phyloP scores from a whole-genome alignment of 2,888 invertebrate species.

The Clivina fossor region DNA sequence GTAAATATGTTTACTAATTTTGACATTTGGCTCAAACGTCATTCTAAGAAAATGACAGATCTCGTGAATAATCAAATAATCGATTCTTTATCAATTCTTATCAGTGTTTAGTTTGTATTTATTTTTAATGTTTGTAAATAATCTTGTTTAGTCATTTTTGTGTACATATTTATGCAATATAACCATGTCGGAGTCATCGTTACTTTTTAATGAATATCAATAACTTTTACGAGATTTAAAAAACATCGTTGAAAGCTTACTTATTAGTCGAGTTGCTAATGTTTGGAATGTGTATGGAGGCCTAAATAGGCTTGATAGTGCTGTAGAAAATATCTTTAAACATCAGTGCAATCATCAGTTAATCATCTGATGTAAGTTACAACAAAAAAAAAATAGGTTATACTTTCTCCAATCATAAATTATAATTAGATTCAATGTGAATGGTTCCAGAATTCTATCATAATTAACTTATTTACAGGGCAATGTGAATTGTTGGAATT shows the following conservation, averaged over 20 bases:
- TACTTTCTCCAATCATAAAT: constrained; percentile 17
- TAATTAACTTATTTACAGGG: constrained; percentile 48
- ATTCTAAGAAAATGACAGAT: too few species aligned
- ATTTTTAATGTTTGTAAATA: constrained; percentile 20
- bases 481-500: constrained; percentile 57
- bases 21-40: too few species aligned
- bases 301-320: constrained; percentile 58
- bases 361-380: constrained; percentile 50
- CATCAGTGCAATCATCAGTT: constrained; percentile 59
- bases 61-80: too few species aligned
- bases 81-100: too few species aligned
- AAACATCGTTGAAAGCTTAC: constrained; percentile 59
- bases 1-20: constrained; percentile 8
- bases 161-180: constrained; percentile 12
- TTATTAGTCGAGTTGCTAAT: constrained; percentile 59
- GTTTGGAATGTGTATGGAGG: constrained; percentile 65
- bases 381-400: constrained; percentile 22
- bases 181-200: constrained; percentile 1
- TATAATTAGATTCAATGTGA: constrained; percentile 4
- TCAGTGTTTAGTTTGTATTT: constrained; percentile 12
- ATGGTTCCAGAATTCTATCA: not conserved
- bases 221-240: constrained; percentile 58
- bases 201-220: constrained; percentile 50
- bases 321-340: constrained; percentile 60
- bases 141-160: constrained; percentile 11